A percentile compares a stretch with the other conserved stretches of the same genome.
These are phyloP conservation scores for Chiropotes sagulatus DNA, from an alignment of 2,797 vertebrate genomes.

Conservation along the genomic window DNA sequence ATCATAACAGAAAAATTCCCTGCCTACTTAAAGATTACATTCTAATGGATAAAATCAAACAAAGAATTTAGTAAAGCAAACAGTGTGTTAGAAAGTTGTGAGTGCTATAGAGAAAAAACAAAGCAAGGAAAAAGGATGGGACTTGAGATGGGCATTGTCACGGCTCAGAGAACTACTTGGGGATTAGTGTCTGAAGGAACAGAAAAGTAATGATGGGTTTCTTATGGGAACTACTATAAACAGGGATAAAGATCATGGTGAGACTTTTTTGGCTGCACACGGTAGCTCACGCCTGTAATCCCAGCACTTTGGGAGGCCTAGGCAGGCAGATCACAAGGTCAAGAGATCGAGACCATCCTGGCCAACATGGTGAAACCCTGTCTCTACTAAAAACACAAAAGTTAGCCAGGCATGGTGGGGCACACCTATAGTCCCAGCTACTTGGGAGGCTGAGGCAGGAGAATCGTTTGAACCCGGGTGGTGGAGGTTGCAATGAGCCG, in stretches of 20 bases:
- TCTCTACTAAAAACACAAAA: no score
- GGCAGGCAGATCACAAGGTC: no score
- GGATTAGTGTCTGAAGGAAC: not conserved
- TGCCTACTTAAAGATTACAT: not conserved
- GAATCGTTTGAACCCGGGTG: no score
- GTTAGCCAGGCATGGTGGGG: no score
- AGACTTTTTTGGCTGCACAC: no score
- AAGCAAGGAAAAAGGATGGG: not conserved
- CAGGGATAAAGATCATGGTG: not conserved
- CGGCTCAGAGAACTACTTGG: not conserved
- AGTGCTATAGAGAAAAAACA: not conserved
- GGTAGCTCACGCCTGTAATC: no score
- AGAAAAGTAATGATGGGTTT: not conserved
- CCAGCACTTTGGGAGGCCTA: no score
- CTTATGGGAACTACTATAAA: not conserved
- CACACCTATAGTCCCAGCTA: no score
- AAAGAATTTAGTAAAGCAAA: conserved; percentile 32
- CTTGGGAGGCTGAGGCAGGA: no score
- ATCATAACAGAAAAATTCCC: not conserved
- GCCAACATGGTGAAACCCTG: no score
- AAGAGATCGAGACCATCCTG: no score
- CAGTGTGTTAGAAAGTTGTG: not conserved
- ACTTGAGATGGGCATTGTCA: not conserved
- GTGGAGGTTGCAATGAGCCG: no score
- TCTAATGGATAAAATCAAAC: not conserved